phyloP scores from a whole-genome alignment of 2,113 vertebrate genomes.

The Mormyrus lacerda region DNA sequence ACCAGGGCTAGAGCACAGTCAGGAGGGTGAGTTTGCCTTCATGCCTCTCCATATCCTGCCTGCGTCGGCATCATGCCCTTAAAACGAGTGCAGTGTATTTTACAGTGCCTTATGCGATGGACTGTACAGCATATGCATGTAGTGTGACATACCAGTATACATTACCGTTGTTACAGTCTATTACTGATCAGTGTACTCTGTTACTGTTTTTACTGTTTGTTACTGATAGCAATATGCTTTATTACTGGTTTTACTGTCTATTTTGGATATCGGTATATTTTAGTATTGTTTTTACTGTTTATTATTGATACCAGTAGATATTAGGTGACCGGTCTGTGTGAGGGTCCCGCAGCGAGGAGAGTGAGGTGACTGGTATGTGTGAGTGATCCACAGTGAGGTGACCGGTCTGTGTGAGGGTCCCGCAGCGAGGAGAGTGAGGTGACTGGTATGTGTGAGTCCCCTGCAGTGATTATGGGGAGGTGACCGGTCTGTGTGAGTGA shows the following conservation, averaged over 20 bases:
- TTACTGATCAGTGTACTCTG: neutral
- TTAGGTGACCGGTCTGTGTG: neutral
- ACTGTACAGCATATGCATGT: neutral
- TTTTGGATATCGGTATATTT: neutral
- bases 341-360: neutral
- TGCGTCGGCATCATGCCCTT: neutral
- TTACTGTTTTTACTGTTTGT: neutral
- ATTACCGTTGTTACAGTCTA: neutral
- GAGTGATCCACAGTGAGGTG: neutral
- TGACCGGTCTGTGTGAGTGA: neutral
- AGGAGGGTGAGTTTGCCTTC: neutral
- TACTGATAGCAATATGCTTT: neutral
- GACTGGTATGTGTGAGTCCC: too few species aligned
- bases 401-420: neutral
- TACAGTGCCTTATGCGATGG: neutral
- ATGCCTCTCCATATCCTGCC: neutral
- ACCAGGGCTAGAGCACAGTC: neutral
- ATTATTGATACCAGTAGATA: neutral
- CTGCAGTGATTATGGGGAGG: too few species aligned
- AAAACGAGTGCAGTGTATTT: neutral
- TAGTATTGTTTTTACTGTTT: neutral
- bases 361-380: neutral
- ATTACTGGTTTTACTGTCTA: neutral
- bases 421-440: too few species aligned
- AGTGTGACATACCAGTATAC: neutral